These are phyloP conservation scores for Gortyna flavago DNA, from an alignment of 2,888 invertebrate genomes.

Conservation along the genomic window DNA sequence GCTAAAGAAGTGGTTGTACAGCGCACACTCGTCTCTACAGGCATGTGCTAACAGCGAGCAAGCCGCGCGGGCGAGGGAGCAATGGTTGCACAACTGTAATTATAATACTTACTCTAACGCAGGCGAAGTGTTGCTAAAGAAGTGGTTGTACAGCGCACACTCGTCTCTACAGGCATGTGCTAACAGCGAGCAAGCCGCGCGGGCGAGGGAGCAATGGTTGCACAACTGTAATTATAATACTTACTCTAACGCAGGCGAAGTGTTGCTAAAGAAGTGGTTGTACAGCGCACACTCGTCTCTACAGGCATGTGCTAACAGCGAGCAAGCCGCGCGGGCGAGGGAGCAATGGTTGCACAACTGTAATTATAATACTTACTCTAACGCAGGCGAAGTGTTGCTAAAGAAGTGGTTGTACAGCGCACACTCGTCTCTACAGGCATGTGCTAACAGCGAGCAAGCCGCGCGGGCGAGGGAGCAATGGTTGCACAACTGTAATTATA, in stretches of 20 bases:
- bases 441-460: slow-evolving; percentile 95
- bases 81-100: slow-evolving; percentile 82
- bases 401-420: slow-evolving; percentile 98
- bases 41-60: slow-evolving; percentile 97
- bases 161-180: slow-evolving; percentile 99
- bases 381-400: slow-evolving; percentile 91
- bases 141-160: slow-evolving; percentile 96
- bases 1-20: slow-evolving; percentile 97
- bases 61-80: slow-evolving; percentile 88
- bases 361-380: slow-evolving; percentile 91
- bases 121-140: slow-evolving; percentile 93
- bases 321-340: slow-evolving; percentile 91
- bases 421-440: slow-evolving; percentile 98
- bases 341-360: slow-evolving; percentile 85
- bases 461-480: slow-evolving; percentile 89
- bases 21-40: slow-evolving; percentile 97
- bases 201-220: slow-evolving; percentile 84
- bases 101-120: slow-evolving; percentile 91
- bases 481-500: slow-evolving; percentile 79
- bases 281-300: slow-evolving; percentile 98
- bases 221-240: slow-evolving; percentile 83
- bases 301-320: slow-evolving; percentile 97
- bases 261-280: slow-evolving; percentile 95
- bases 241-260: slow-evolving; percentile 92
- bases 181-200: slow-evolving; percentile 94